Evolutionary conservation across 2,113 vertebrate species (phyloP).

Genomic region (Phylloscopus whistleri): DNA sequence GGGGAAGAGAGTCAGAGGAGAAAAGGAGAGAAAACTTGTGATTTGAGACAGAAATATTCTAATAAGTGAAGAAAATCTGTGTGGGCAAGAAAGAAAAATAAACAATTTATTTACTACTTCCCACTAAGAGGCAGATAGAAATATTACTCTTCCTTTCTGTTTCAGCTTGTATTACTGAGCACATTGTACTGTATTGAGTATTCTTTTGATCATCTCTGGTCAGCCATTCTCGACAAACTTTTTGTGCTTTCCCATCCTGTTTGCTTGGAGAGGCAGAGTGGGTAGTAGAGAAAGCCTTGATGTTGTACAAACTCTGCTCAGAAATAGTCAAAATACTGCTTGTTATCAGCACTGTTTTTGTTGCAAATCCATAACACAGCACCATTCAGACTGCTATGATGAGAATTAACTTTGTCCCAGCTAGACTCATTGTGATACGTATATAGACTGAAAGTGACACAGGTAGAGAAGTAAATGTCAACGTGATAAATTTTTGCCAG

Average conservation of each 20-base stretch:
- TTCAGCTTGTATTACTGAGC: background rate
- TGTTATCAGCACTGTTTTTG: background rate
- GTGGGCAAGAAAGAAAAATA: rapidly evolving
- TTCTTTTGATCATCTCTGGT: background rate
- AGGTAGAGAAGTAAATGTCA: background rate
- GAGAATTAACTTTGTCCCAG: background rate
- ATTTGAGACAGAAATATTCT: background rate
- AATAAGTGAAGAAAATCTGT: background rate
- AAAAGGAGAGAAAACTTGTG: background rate
- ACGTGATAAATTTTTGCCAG: background rate
- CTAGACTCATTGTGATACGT: rapidly evolving
- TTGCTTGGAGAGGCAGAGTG: rapidly evolving
- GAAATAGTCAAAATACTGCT: background rate
- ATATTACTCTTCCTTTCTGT: rapidly evolving
- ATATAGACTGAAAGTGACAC: background rate
- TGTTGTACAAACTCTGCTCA: background rate
- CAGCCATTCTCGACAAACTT: background rate
- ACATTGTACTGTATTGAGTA: background rate
- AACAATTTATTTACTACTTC: background rate
- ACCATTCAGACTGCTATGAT: background rate
- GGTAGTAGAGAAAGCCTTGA: background rate
- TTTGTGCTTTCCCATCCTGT: background rate
- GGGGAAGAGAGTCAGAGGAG: background rate
- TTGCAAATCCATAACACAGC: background rate
- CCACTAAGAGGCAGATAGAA: background rate